Base-by-base conservation (phyloP, 1,140 invertebrate genomes). In the Psix sp. region DNA sequence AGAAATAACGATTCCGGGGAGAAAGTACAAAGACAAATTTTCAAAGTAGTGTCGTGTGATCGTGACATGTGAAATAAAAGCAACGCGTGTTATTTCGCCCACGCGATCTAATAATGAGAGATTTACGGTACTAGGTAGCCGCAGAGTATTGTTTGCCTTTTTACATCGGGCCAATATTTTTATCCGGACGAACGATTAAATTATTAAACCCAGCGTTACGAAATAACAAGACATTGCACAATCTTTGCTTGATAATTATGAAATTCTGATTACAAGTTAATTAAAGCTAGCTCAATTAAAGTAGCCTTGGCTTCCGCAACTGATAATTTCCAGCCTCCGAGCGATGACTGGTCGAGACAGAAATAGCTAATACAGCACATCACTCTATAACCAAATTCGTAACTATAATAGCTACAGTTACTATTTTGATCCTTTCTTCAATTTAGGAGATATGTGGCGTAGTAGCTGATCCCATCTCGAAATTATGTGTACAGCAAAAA, bases 11-110 rank as follows among this genome's bases (percentile, higher is more conserved):
- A 65, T 52, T 65, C 26, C 21, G 29, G 7, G 48, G 68, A 73
- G 68, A 73, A 73, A 73, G 68, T 73, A 17, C 39, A 48, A 42
- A 45, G 68, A 65, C 68, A 72, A 72, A 72, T 72, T 52, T 59
- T n/a, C 29, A 51, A 56, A 71, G 59, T 65, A 43, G 35, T 72
- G 51, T 63, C 67, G 45, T 15, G 42, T 26, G 48, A 70, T 70
- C 66, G 66, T 70, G 56, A 70, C 67, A 51, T 43, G 43, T 40
- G 29, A 63, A 71, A 71, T 63, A 72, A 72, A 59, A 72, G 68
- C 59, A 59, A 62, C 57, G 56, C 67, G 57, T 56, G 59, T 65
- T 72, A 59, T 49, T 65, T 59, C 68, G 68, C 68, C 68, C 59
- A 63, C 68, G 42, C 59, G 68, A 59, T 45, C 68, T 72, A 72